Conservation (phyloP, 2,113 vertebrate genomes). For the Pelusios castaneus region DNA sequence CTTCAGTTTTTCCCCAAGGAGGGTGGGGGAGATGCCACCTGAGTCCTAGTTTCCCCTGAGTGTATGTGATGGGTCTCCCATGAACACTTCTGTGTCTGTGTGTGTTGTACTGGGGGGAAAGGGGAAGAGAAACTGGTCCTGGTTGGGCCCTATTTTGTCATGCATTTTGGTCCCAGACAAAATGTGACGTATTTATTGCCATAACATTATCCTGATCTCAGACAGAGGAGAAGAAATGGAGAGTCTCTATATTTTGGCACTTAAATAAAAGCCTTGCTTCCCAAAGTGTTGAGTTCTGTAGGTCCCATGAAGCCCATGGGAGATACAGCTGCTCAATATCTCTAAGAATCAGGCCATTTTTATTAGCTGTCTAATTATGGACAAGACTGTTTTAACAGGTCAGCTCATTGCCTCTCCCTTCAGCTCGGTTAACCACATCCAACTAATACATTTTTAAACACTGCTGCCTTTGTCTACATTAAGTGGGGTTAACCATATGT, state of each 20-base stretch:
- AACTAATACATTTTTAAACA: neutral
- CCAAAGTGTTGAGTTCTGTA: neutral
- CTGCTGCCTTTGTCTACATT: neutral
- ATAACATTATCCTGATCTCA: neutral
- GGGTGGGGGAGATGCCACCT: neutral
- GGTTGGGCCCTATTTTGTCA: neutral
- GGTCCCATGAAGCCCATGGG: neutral
- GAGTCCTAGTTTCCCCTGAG: neutral
- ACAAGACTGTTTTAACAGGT: neutral
- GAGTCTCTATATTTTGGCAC: neutral
- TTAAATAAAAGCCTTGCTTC: neutral
- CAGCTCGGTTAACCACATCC: neutral
- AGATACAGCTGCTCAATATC: neutral
- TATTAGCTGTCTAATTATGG: slow-evolving; percentile 22
- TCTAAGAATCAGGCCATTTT: slow-evolving; percentile 39
- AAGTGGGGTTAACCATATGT: neutral
- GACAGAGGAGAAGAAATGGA: neutral
- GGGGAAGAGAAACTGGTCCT: neutral
- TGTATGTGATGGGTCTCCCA: neutral
- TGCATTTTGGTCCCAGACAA: slow-evolving; percentile 18
- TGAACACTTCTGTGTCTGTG: neutral
- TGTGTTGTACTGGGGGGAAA: neutral
- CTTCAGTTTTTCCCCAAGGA: neutral
- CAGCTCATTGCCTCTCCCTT: neutral
- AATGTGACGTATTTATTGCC: neutral